Evolutionary conservation across 1,140 invertebrate genomes (phyloP).

Genomic region (Ips nitidus): DNA sequence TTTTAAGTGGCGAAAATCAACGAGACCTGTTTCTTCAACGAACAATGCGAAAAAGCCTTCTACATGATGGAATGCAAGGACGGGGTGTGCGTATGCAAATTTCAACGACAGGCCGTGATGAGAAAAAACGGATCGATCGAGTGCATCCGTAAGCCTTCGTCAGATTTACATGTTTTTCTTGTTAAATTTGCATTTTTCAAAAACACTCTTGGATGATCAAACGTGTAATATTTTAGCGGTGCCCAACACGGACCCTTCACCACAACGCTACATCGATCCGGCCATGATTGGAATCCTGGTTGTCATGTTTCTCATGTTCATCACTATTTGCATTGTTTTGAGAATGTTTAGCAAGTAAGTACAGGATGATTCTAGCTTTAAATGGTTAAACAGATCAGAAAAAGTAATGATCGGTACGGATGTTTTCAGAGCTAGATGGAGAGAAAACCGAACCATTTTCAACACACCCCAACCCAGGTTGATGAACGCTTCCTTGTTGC

Average conservation of each 20-base stretch:
- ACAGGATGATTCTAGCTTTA: not conserved
- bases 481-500: slow-evolving; percentile 83
- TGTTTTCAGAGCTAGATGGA: slow-evolving; percentile 76
- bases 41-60: slow-evolving; percentile 73
- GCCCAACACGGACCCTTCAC: slow-evolving; percentile 3
- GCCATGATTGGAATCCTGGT: slow-evolving; percentile 89
- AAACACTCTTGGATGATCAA: slow-evolving; percentile 7
- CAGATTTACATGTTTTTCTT: no score
- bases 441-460: slow-evolving; percentile 89
- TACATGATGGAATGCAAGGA: slow-evolving; percentile 76
- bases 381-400: not conserved
- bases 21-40: slow-evolving; percentile 77
- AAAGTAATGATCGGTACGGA: not conserved
- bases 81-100: slow-evolving; percentile 72
- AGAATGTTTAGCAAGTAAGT: slow-evolving; percentile 88
- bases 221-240: slow-evolving; percentile 25
- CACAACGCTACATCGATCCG: slow-evolving; percentile 71
- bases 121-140: slow-evolving; percentile 66
- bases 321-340: slow-evolving; percentile 91
- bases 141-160: slow-evolving; percentile 65
- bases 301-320: slow-evolving; percentile 89
- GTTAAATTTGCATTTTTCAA: not conserved
- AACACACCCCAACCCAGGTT: slow-evolving; percentile 90
- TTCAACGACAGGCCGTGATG: slow-evolving; percentile 69
- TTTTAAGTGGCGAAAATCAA: slow-evolving; percentile 75